Conservation (phyloP, 2,888 invertebrate genomes). For the Griposia aprilina region DNA sequence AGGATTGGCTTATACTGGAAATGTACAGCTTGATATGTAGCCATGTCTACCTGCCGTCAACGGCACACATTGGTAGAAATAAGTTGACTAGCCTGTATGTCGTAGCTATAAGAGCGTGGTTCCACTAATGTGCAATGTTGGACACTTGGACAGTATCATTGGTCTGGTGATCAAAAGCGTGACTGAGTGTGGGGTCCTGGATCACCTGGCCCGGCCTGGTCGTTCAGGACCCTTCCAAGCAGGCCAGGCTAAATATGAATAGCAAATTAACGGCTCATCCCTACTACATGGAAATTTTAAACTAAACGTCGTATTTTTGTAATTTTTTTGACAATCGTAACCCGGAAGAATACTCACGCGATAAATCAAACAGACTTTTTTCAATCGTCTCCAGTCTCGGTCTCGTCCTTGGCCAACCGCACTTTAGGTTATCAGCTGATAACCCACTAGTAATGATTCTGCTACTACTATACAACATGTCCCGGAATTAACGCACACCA, state of each 20-base stretch:
- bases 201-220: neutral
- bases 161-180: neutral
- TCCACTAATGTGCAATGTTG: neutral
- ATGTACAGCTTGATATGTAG: too few relatives aligned
- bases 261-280: neutral
- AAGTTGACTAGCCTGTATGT: neutral
- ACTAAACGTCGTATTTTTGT: neutral
- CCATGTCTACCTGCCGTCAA: too few relatives aligned
- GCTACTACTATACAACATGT: neutral
- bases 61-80: neutral
- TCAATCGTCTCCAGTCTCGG: neutral
- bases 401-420: neutral
- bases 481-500: too few relatives aligned
- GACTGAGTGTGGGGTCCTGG: neutral
- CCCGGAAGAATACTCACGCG: neutral
- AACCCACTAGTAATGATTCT: constrained; percentile 6
- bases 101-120: neutral
- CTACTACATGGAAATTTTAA: neutral
- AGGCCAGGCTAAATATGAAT: neutral
- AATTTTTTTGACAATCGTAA: neutral
- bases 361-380: neutral
- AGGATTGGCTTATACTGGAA: too few relatives aligned
- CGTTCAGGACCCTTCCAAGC: neutral
- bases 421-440: constrained; percentile 15
- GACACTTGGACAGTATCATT: too few relatives aligned